Percentiles rank a stretch among this genome's conserved stretches.
These are phyloP conservation scores for Tenodera sinensis DNA, from an alignment of 2,888 invertebrate species.

Conservation along the genomic window DNA sequence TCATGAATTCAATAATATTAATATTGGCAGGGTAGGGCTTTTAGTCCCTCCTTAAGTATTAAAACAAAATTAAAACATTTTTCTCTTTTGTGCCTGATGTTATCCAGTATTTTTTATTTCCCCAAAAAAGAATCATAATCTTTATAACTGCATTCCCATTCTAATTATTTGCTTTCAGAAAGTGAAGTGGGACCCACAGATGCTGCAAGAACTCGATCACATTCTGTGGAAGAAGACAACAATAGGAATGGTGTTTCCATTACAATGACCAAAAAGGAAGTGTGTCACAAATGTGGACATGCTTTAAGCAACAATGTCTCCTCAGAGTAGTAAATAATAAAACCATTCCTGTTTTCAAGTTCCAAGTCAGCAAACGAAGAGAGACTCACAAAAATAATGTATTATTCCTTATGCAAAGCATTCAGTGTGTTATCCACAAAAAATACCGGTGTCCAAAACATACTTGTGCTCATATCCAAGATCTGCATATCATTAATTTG, in stretches of 20 bases:
- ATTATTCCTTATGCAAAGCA: not conserved
- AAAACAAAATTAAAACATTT: no score
- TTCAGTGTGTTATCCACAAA: not conserved
- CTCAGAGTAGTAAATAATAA: not conserved
- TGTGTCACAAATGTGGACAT: not conserved
- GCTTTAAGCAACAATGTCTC: not conserved
- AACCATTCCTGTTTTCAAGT: not conserved
- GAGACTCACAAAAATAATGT: not conserved
- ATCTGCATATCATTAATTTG: not conserved
- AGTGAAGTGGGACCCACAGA: not conserved
- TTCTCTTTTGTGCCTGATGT: no score
- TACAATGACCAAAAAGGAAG: not conserved
- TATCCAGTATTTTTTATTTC: no score
- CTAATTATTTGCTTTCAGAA: not conserved
- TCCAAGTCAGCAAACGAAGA: not conserved
- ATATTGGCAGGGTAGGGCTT: no score
- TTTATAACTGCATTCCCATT: not conserved
- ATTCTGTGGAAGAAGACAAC: not conserved
- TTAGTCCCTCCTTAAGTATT: no score
- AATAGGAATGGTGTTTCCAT: not conserved
- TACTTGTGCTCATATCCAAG: not conserved
- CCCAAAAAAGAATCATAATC: no score
- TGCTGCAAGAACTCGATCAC: not conserved
- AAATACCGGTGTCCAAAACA: not conserved
- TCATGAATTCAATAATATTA: no score